Evolutionary conservation across 1,140 invertebrate species (phyloP), one percentile per base, ranked within the genome.

Genomic region (Papilio machaon): DNA sequence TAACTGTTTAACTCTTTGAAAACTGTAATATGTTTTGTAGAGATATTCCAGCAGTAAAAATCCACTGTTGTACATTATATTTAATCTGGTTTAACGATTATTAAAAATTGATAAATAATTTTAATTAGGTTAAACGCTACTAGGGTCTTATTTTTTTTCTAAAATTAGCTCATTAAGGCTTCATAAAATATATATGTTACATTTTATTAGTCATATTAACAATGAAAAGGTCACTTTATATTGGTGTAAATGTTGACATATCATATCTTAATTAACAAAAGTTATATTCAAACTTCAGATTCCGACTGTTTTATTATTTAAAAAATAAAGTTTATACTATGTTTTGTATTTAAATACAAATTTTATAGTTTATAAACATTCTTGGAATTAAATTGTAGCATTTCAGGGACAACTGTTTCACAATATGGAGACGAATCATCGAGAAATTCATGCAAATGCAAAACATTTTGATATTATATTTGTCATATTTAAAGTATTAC

Each of bases 341-440:
- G 30, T 70, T 38, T 70, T 70, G 30, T 70, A 35, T 70, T 70
- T 70, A 35, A 70, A 70, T 70, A 70, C 13, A 70, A 70, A 70
- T 70, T 70, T 70, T 70, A 70, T 70, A 70, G 64, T 35, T 70
- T 70, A 17, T 70, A 70, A 70, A 70, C 23, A 35, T 70, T 70
- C 64, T 70, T 38, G 30, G 64, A 70, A 70, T 64, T 64, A 23
- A 64, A 64, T 70, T 70, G 13, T 6, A 35, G 30, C 30, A 70
- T 70, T 70, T 70, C 64, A 70, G 64, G 64, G 64, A 70, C 64
- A 38, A 15, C 13, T 64, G 23, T 70, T 70, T 70, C 64, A 70
- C 64, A 70, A 70, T 60, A 19, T 70, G 13, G 64, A 70, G 30
- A 35, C 13, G 64, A 70, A 38, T 35, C 64, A 35, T 70, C 60